A percentile compares a stretch with the other conserved stretches of the same genome.
Evolutionary conservation across 1,140 invertebrate genomes (phyloP).

Genomic region (Drosophila prosaltans): DNA sequence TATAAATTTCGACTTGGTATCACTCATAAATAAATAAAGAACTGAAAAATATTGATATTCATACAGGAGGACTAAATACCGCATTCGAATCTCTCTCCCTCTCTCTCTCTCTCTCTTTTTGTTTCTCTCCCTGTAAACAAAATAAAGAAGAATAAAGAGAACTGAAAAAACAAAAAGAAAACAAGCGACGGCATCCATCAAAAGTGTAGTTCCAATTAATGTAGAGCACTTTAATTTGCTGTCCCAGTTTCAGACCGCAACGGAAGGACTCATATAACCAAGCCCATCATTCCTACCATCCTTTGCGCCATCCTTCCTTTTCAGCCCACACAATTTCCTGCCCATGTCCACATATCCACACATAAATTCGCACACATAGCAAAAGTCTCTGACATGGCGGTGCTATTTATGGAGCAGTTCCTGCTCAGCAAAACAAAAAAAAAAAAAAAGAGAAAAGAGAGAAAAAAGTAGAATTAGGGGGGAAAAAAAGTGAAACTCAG

Average conservation of each 20-base stretch:
- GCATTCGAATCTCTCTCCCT: background rate
- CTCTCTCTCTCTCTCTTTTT: no score
- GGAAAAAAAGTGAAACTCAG: conserved; percentile 60
- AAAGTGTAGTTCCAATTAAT: conserved; percentile 61
- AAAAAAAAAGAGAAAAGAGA: conserved; percentile 30
- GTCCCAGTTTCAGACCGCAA: conserved; percentile 50
- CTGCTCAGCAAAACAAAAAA: conserved; percentile 55
- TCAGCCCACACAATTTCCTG: conserved; percentile 67
- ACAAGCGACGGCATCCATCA: conserved; percentile 34
- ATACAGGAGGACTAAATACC: background rate
- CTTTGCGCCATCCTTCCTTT: background rate
- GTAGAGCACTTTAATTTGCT: conserved; percentile 59
- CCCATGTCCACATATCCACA: conserved; percentile 60
- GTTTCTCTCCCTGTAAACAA: no score
- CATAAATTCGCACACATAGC: conserved; percentile 66
- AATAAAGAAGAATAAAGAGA: background rate
- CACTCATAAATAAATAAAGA: conserved; percentile 10
- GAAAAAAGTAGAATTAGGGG: conserved; percentile 1
- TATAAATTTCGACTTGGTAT: conserved; percentile 4
- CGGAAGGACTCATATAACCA: conserved; percentile 23
- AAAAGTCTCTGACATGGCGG: conserved; percentile 53
- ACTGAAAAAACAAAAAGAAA: background rate
- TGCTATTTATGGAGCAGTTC: conserved; percentile 77
- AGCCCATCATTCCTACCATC: conserved; percentile 7
- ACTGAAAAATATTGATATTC: background rate